Percentiles rank a stretch among this genome's conserved stretches.
Conservation (phyloP, 2,797 vertebrate genomes). For the Channallabes apus region DNA sequence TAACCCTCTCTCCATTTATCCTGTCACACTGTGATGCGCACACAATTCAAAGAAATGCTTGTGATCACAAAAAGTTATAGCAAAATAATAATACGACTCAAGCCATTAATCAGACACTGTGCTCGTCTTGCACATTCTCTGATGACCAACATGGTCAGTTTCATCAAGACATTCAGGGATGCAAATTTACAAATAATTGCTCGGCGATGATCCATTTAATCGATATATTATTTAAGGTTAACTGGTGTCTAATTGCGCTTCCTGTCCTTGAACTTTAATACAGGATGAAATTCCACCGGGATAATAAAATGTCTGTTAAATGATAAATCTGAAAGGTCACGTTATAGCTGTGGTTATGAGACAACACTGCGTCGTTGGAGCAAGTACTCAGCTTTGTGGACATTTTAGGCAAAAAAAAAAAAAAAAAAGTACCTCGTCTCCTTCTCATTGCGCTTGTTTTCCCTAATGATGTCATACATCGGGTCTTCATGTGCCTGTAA, state of each 20-base stretch:
- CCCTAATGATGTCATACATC: conserved; percentile 94
- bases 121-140: neutral
- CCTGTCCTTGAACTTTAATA: neutral
- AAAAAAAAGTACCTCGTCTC: conserved; percentile 81
- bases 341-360: neutral
- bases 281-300: neutral
- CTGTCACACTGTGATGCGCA: neutral
- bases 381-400: too few species aligned
- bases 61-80: neutral
- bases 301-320: neutral
- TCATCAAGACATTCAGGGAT: neutral
- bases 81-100: neutral
- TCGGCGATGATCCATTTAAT: neutral
- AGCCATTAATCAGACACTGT: neutral
- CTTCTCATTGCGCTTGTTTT: conserved; percentile 93
- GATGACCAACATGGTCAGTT: neutral
- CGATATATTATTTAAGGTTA: neutral
- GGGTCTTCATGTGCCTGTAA: conserved; percentile 94
- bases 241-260: neutral
- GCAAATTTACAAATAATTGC: neutral
- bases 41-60: neutral
- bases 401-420: neutral
- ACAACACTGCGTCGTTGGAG: neutral
- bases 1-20: neutral
- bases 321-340: neutral